Base-by-base conservation (phyloP, 2,797 vertebrate species). In the Peromyscus aztecus region DNA sequence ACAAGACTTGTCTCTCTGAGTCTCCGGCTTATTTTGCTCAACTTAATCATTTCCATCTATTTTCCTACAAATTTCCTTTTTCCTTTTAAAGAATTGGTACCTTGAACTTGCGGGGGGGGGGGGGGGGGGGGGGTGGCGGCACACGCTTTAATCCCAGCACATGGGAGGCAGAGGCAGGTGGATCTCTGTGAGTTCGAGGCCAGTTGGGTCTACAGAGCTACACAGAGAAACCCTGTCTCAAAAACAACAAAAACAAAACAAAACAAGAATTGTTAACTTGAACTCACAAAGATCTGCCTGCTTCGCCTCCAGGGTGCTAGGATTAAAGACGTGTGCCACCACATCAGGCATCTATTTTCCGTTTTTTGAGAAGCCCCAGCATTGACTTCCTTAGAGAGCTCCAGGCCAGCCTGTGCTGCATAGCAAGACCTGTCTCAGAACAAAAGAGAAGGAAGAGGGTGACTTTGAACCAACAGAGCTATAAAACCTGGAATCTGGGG, bases 61-160 rank as follows among this genome's bases (percentile, higher is more conserved):
- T 88, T 88, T 69, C 55, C 73, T 63, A 16, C 21, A 61, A 40
- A 61, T 63, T 29, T 61, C 3, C 0, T 7, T 88, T 57, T 37
- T 21, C 49, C 31, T 59, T 75, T 24, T 14, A 55, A 82, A 61
- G 8, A 13, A 37, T 13, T 80, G 29, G 24, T 43, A 40, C 21
- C 29, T 67, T 24, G 19, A 85, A 67, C 63, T 24, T 55, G 4
- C 55, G 0, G 4, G 55, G 55, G 0, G 13, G 17, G 17, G 55
- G 0, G 4, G 55, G 55, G 0, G 13, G 17, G 17, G 55, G 55
- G 17, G 16, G 43, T 4, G 5, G 43, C 43, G 5, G 43, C 43
- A 5, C 43, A 43, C 43, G 43, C 55, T 55, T 55, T 55, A 55
- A 55, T 55, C 55, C 55, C 55, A 55, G 55, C 55, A 16, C 55